phyloP scores from a whole-genome alignment of 2,113 vertebrate species.

The Chionis minor region DNA sequence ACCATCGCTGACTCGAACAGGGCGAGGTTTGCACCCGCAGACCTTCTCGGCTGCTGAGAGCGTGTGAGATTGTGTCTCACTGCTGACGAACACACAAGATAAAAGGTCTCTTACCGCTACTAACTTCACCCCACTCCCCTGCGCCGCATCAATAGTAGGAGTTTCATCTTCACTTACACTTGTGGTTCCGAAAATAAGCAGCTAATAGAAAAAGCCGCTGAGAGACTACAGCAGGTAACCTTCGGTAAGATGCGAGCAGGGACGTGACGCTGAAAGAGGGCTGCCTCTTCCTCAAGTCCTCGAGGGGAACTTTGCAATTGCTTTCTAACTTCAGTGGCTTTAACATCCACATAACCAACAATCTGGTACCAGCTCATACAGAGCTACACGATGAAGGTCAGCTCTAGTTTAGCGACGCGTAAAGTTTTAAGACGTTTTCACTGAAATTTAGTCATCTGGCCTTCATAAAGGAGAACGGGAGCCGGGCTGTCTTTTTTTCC shows the following conservation, averaged over 20 bases:
- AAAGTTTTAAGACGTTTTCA: neutral
- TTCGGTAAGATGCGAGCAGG: neutral
- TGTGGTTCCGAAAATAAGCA: neutral
- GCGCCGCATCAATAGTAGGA: neutral
- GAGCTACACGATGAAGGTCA: neutral
- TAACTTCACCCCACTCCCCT: no score
- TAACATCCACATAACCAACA: neutral
- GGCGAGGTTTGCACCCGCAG: neutral
- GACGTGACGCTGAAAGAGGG: neutral
- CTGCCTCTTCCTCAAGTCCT: neutral
- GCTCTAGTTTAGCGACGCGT: neutral
- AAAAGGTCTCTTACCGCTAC: no score
- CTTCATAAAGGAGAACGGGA: neutral
- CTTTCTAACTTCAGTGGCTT: neutral
- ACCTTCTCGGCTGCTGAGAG: neutral
- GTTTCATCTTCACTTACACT: neutral
- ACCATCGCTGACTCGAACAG: rapidly evolving
- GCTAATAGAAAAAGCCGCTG: neutral
- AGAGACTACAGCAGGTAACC: neutral
- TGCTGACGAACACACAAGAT: neutral
- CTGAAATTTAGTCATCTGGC: neutral
- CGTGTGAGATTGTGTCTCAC: no score
- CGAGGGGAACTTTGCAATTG: neutral
- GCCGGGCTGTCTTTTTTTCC: neutral
- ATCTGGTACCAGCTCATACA: rapidly evolving